Evolutionary conservation across 2,888 invertebrate species (phyloP).

Genomic region (Apotomis betuletana): DNA sequence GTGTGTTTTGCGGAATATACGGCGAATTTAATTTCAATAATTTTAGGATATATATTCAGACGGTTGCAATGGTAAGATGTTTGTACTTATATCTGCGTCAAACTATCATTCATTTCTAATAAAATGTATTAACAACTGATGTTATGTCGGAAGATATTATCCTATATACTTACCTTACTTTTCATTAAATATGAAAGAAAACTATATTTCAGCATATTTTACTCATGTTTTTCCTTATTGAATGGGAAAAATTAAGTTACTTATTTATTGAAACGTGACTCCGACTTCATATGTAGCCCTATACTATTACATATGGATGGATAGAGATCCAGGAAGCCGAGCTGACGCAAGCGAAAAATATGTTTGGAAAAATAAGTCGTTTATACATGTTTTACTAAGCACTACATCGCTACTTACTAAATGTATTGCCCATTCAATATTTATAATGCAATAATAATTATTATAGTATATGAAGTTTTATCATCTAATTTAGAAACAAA

Average conservation of each 20-base stretch:
- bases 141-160: constrained; percentile 23
- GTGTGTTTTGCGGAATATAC: constrained; percentile 18
- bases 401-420: too few relatives aligned
- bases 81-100: neutral
- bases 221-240: neutral
- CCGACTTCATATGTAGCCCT: neutral
- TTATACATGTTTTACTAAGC: too few relatives aligned
- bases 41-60: neutral
- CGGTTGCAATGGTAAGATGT: constrained; percentile 29
- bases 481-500: too few relatives aligned
- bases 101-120: neutral
- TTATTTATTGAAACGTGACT: neutral
- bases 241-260: neutral
- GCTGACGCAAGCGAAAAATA: constrained; percentile 24
- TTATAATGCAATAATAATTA: too few relatives aligned
- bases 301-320: too few relatives aligned
- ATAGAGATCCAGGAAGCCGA: constrained; percentile 5
- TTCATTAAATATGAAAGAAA: neutral
- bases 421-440: too few relatives aligned
- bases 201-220: neutral
- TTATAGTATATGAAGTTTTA: too few relatives aligned
- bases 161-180: neutral
- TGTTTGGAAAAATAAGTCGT: neutral
- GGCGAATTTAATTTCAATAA: neutral
- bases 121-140: neutral